phyloP scores from a whole-genome alignment of 2,797 vertebrate genomes.

The Hemitrygon akajei region DNA sequence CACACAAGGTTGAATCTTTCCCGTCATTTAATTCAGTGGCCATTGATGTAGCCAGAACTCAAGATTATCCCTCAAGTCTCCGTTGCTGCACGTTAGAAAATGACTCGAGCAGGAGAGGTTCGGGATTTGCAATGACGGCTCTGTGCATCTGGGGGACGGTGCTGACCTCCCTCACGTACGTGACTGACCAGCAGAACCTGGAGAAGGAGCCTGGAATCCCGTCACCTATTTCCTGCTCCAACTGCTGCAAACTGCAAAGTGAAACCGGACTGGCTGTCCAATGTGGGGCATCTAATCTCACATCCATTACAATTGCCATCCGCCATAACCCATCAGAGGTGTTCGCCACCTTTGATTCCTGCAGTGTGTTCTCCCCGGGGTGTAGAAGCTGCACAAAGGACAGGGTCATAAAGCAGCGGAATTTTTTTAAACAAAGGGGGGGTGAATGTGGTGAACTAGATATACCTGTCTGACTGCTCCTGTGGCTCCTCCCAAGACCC shows the following conservation, averaged over 20 bases:
- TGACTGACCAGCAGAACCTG: conserved; percentile 38
- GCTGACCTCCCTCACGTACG: conserved; percentile 60
- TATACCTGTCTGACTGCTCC: too few species aligned
- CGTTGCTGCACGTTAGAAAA: conserved; percentile 57
- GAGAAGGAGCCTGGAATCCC: conserved; percentile 38
- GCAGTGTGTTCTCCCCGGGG: not conserved
- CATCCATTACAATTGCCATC: conserved; percentile 39
- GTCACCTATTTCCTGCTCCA: conserved; percentile 51
- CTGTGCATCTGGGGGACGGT: conserved; percentile 71
- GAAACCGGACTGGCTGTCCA: conserved; percentile 43
- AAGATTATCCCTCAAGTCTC: conserved; percentile 14
- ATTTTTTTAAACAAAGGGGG: too few species aligned
- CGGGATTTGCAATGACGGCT: conserved; percentile 46
- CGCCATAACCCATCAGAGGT: conserved; percentile 43
- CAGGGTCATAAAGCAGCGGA: conserved; percentile 36
- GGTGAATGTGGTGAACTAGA: too few species aligned
- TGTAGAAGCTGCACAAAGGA: not conserved
- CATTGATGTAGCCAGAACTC: not conserved
- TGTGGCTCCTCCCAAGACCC: too few species aligned
- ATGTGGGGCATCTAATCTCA: conserved; percentile 59
- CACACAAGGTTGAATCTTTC: not conserved
- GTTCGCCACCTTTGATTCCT: conserved; percentile 40
- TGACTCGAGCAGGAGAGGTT: conserved; percentile 45
- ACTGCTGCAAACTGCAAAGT: conserved; percentile 54
- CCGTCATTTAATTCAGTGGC: not conserved